Conservation (phyloP, 2,888 invertebrate species). For the Agrilus cyanescens region DNA sequence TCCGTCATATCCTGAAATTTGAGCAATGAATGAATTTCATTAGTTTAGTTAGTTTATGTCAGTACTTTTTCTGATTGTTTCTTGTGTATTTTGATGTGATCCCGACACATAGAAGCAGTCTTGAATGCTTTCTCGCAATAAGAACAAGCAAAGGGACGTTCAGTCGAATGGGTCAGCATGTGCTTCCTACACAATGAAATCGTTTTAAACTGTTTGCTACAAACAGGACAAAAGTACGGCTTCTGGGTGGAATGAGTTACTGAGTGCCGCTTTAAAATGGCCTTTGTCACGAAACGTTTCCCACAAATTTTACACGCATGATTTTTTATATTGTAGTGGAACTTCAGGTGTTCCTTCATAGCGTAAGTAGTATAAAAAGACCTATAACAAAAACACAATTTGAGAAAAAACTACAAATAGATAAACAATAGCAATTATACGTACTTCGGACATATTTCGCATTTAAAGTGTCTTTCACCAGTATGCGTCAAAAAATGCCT, state of each 20-base stretch:
- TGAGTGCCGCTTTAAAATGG: slow-evolving; percentile 31
- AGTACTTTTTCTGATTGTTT: slow-evolving; percentile 26
- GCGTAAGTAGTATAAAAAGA: slow-evolving; percentile 22
- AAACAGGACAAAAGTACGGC: slow-evolving; percentile 48
- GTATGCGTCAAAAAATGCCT: slow-evolving; percentile 33
- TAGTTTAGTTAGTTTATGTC: neutral
- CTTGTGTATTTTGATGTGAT: slow-evolving; percentile 44
- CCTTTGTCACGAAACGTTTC: slow-evolving; percentile 30
- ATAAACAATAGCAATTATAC: slow-evolving; percentile 2
- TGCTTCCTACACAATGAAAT: slow-evolving; percentile 50
- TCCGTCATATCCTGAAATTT: too few species aligned
- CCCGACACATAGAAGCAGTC: too few species aligned
- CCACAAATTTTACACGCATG: slow-evolving; percentile 31
- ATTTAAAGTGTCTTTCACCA: slow-evolving; percentile 30
- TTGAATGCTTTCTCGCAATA: slow-evolving; percentile 25
- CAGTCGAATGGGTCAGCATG: slow-evolving; percentile 24
- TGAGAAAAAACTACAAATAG: neutral
- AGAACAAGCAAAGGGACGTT: slow-evolving; percentile 21
- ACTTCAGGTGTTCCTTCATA: slow-evolving; percentile 27
- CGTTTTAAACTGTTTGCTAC: slow-evolving; percentile 47
- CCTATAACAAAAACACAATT: slow-evolving; percentile 21
- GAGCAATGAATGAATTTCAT: too few species aligned
- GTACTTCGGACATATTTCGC: slow-evolving; percentile 30
- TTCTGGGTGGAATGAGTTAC: slow-evolving; percentile 33
- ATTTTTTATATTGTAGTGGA: slow-evolving; percentile 29